phyloP scores from a whole-genome alignment of 1,140 invertebrate genomes.

The Cydia strobilella region DNA sequence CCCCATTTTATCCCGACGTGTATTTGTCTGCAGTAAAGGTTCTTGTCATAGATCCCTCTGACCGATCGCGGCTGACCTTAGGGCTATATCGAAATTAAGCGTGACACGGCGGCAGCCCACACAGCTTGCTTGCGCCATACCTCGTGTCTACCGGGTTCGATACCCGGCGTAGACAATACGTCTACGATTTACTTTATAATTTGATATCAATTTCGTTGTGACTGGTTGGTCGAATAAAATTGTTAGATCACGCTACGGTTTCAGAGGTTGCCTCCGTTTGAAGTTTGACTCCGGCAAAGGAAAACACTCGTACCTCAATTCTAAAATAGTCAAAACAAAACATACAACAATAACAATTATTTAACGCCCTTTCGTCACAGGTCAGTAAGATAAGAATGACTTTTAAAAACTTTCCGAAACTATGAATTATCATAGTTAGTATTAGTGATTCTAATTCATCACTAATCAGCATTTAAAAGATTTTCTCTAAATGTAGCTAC shows the following conservation, averaged over 20 bases:
- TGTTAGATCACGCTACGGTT: background rate
- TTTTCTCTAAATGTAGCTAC: no score
- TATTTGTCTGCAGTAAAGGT: background rate
- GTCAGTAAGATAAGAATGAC: no score
- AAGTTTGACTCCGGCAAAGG: background rate
- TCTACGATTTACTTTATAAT: conserved; percentile 11
- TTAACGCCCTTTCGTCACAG: no score
- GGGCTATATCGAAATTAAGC: conserved; percentile 17
- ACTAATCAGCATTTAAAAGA: no score
- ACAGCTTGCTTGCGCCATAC: conserved; percentile 15
- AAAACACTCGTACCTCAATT: background rate
- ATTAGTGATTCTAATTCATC: no score
- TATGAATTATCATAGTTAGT: no score
- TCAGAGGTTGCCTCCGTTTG: background rate
- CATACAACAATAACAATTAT: no score
- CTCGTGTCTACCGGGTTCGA: conserved; percentile 26
- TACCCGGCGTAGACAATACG: conserved; percentile 24
- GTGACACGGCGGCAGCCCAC: background rate
- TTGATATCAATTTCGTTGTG: background rate
- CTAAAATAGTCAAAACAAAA: no score
- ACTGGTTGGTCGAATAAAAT: background rate
- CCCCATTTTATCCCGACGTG: background rate
- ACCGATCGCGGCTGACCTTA: conserved; percentile 4
- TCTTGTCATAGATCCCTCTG: background rate
- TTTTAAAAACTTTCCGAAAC: no score